A percentile compares a stretch with the other conserved stretches of the same genome.
Evolutionary conservation across 2,888 invertebrate species (phyloP).

Genomic region (Machimus rusticus): DNA sequence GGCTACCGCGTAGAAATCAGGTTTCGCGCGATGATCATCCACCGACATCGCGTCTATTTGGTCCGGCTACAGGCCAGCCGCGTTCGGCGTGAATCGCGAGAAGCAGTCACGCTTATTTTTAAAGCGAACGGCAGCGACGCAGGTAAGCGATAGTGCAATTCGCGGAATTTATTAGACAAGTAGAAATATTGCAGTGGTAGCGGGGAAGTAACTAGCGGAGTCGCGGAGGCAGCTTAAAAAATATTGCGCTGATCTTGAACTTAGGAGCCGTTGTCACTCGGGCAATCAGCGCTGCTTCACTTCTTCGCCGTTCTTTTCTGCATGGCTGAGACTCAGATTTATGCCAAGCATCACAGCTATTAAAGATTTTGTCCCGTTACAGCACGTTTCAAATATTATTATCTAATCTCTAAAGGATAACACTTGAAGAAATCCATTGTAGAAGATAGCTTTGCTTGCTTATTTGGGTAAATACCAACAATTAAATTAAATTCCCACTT

Average conservation of each 20-base stretch:
- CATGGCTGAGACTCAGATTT: background rate
- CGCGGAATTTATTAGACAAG: constrained; percentile 1
- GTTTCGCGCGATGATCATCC: constrained; percentile 12
- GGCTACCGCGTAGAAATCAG: constrained; percentile 19
- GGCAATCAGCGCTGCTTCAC: background rate
- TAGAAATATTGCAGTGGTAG: background rate
- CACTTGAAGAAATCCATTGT: background rate
- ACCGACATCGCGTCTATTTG: background rate
- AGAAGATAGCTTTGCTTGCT: background rate
- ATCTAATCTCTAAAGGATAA: background rate
- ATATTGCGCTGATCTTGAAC: background rate
- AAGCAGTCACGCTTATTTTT: constrained; percentile 14
- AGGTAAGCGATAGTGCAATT: background rate
- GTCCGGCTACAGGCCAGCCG: background rate
- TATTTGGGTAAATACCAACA: too few species aligned
- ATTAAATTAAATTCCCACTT: too few species aligned
- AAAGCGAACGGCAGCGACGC: background rate
- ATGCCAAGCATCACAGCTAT: background rate
- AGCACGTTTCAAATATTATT: background rate
- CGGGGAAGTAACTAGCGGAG: background rate
- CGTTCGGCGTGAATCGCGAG: background rate
- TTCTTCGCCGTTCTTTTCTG: background rate
- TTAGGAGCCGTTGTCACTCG: background rate
- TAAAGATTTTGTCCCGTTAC: background rate
- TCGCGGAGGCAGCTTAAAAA: background rate